A percentile compares a stretch with the other conserved stretches of the same genome.
Conservation (phyloP, 2,888 invertebrate species). For the Troides aeacus region DNA sequence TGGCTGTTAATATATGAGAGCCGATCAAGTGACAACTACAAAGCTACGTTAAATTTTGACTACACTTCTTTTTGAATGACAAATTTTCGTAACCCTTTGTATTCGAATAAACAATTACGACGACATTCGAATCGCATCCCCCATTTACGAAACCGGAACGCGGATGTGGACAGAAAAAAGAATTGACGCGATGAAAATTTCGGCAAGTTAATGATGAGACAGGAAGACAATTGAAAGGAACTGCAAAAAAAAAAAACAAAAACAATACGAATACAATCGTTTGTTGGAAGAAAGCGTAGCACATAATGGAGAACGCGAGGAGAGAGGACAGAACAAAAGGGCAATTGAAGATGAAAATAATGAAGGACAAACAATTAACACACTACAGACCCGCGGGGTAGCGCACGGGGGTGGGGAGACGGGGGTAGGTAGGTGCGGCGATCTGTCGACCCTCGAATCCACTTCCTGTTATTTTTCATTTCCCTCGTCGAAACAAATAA, state of each 20-base stretch:
- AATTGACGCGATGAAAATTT: slow-evolving; percentile 40
- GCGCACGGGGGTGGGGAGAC: too few species aligned
- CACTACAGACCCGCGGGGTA: slow-evolving; percentile 26
- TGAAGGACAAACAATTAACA: slow-evolving; percentile 79
- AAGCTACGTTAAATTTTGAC: too few species aligned
- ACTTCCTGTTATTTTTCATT: slow-evolving; percentile 19
- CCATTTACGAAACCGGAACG: slow-evolving; percentile 34
- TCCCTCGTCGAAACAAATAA: slow-evolving; percentile 1
- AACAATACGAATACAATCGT: slow-evolving; percentile 70
- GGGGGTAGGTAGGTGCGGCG: slow-evolving; percentile 20
- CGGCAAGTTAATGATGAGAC: slow-evolving; percentile 74
- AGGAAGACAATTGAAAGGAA: slow-evolving; percentile 63
- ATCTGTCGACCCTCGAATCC: slow-evolving; percentile 32
- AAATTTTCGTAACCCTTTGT: not conserved
- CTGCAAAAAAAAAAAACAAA: slow-evolving; percentile 51
- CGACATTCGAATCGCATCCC: slow-evolving; percentile 31
- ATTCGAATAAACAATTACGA: slow-evolving; percentile 21
- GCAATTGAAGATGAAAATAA: slow-evolving; percentile 79
- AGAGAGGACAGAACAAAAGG: slow-evolving; percentile 72
- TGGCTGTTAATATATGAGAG: too few species aligned
- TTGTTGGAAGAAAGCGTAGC: slow-evolving; percentile 67
- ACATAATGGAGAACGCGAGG: slow-evolving; percentile 68
- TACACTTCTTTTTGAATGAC: too few species aligned
- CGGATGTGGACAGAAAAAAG: slow-evolving; percentile 39
- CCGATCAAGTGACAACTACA: too few species aligned